Base-by-base conservation (phyloP, 35 echinoderm and acorn worm genomes). In the Ophioderma brevispina region DNA sequence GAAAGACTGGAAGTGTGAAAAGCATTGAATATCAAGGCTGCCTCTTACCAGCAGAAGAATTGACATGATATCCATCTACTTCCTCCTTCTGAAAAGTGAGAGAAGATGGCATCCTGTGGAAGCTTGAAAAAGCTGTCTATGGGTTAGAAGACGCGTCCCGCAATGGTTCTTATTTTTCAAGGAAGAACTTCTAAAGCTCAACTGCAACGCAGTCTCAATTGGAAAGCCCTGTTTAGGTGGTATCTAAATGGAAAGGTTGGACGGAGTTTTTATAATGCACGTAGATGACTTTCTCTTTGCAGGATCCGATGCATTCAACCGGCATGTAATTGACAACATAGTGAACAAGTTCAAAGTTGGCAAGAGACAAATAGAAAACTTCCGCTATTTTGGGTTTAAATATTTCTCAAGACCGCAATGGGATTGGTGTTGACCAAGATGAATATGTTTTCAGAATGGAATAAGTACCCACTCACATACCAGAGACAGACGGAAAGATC, bases 271-370 rank as follows among this genome's bases (percentile, higher is more conserved):
- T 39, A 13, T 80, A 8, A 80, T 80, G 78, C 78, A 80, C 36
- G 78, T 80, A 8, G 78, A 80, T 80, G 78, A 80, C 38, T 80
- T 90, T 42, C 36, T 90, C 3, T 90, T 90, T 90, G 88, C 88
- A 64, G 78, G 88, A 1, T 59, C 88, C 0, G 32, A 90, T 14
- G 88, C 18, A 32, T 90, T 82, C 36, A 90, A 56, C 19, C 81
- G 6, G 33, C 63, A 36, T 37, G 49, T 90, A 25, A 90, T 90
- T 70, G 41, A 75, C 40, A 8, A 30, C 36, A 81, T 81, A 38
- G 88, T 64, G 32, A 81, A 90, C 50, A 90, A 90, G 36, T 82
- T 49, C 88, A 82, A 75, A 31, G 88, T 90, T 75, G 88, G 78
- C 15, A 88, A 82, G 35, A 81, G 88, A 40, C 41, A 40, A 19